These are phyloP conservation scores for Hystrix brachyura DNA, from an alignment of 2,113 vertebrate genomes.

Conservation along the genomic window DNA sequence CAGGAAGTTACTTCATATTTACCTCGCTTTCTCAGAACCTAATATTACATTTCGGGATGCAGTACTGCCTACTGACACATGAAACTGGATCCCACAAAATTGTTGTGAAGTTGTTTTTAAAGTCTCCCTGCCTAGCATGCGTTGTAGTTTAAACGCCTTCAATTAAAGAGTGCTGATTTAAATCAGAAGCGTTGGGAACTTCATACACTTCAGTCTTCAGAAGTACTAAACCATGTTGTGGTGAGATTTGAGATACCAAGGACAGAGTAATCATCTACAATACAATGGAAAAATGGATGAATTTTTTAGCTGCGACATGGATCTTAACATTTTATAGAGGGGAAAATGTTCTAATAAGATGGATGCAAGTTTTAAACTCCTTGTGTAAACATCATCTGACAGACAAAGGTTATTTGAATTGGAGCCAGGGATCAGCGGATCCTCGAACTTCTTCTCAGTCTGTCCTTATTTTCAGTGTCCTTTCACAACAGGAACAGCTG, in stretches of 20 bases:
- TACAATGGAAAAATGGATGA: not conserved
- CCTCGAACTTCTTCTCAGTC: not conserved
- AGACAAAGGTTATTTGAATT: not conserved
- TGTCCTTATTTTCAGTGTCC: not conserved
- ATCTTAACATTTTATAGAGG: not conserved
- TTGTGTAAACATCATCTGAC: not conserved
- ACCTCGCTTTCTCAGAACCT: conserved; percentile 35
- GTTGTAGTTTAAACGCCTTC: not conserved
- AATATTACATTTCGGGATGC: not conserved
- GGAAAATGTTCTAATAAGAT: not conserved
- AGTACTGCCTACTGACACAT: conserved; percentile 3
- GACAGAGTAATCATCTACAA: not conserved
- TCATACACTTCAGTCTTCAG: not conserved
- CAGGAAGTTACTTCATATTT: conserved; percentile 31
- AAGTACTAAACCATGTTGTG: not conserved
- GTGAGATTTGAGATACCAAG: conserved; percentile 10
- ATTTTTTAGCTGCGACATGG: not conserved
- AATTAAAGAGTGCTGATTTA: not conserved
- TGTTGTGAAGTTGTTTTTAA: not conserved
- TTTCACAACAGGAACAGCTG: not conserved
- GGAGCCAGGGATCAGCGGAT: too few relatives aligned
- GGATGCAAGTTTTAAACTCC: not conserved
- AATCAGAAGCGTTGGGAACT: not conserved
- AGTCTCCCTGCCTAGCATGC: not conserved
- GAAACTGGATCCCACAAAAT: conserved; percentile 30